Evolutionary conservation across 2,113 vertebrate species (phyloP).

Genomic region (Delphinus delphis): DNA sequence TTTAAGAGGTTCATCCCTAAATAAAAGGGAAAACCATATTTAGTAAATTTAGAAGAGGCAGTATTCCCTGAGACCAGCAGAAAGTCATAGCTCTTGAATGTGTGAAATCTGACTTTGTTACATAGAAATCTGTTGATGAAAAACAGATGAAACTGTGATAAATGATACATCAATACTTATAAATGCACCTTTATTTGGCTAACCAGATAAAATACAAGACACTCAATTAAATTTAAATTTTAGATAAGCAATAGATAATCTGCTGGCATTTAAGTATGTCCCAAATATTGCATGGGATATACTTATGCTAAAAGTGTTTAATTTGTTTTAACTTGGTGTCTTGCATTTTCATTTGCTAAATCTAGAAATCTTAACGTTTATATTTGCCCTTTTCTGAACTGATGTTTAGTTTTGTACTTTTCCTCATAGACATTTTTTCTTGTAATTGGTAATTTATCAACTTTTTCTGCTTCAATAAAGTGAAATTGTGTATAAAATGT

Average conservation of each 20-base stretch:
- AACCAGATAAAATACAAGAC: not conserved
- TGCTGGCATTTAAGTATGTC: not conserved
- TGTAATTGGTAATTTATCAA: not conserved
- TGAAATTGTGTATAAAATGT: not conserved
- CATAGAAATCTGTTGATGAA: not conserved
- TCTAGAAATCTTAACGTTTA: not conserved
- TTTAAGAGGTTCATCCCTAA: not conserved
- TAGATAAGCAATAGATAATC: not conserved
- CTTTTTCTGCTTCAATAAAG: not conserved
- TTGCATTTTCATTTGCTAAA: constrained; percentile 1
- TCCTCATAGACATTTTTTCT: not conserved
- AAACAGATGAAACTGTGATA: not conserved
- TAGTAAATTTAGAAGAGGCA: not conserved
- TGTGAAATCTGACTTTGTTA: not conserved
- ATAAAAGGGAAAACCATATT: not conserved
- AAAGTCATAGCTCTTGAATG: not conserved
- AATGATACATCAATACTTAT: not conserved
- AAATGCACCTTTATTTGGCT: not conserved
- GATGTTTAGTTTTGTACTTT: constrained; percentile 11
- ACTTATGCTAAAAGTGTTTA: not conserved
- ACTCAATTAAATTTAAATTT: not conserved
- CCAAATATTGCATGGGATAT: not conserved
- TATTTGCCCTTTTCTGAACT: not conserved
- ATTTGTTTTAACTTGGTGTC: not conserved
- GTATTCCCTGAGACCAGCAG: not conserved